A percentile compares a stretch with the other conserved stretches of the same genome.
phyloP scores from a whole-genome alignment of 2,888 invertebrate species.

The Drosophila neotestacea region DNA sequence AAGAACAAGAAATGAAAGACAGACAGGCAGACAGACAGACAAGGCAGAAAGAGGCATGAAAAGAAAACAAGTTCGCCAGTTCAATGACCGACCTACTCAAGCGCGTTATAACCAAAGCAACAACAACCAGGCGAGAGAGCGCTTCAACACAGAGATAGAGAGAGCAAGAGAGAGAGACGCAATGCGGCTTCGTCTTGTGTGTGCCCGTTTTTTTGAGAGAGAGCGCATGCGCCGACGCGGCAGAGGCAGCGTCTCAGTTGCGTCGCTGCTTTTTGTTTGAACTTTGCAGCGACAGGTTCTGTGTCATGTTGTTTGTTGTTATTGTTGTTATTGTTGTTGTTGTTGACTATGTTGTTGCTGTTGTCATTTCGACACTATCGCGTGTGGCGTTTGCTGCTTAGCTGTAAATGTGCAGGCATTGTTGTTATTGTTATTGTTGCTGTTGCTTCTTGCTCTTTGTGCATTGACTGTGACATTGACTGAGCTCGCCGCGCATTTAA shows the following conservation, averaged over 20 bases:
- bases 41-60: conserved; percentile 55
- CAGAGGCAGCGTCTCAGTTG: conserved; percentile 10
- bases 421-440: conserved; percentile 20
- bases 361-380: conserved; percentile 67
- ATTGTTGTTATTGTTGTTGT: conserved; percentile 37
- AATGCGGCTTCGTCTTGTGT: conserved; percentile 27
- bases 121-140: conserved; percentile 25
- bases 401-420: conserved; percentile 65
- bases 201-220: conserved; percentile 48
- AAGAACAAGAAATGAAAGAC: conserved; percentile 37
- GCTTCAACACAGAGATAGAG: conserved; percentile 17
- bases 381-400: conserved; percentile 67
- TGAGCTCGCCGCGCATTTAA: conserved; percentile 36
- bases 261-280: conserved; percentile 56
- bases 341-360: conserved; percentile 29
- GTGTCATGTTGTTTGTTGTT: conserved; percentile 59
- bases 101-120: conserved; percentile 79
- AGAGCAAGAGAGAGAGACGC: conserved; percentile 1
- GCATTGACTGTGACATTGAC: conserved; percentile 82
- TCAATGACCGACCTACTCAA: conserved; percentile 86
- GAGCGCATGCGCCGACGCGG: conserved; percentile 66
- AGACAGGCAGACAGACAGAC: background rate
- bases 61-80: conserved; percentile 84
- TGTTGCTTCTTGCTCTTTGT: conserved; percentile 53
- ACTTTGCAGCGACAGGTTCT: conserved; percentile 78